These are phyloP conservation scores for Heteractis magnifica DNA, from an alignment of 92 coral and sea anemone species.

Conservation along the genomic window DNA sequence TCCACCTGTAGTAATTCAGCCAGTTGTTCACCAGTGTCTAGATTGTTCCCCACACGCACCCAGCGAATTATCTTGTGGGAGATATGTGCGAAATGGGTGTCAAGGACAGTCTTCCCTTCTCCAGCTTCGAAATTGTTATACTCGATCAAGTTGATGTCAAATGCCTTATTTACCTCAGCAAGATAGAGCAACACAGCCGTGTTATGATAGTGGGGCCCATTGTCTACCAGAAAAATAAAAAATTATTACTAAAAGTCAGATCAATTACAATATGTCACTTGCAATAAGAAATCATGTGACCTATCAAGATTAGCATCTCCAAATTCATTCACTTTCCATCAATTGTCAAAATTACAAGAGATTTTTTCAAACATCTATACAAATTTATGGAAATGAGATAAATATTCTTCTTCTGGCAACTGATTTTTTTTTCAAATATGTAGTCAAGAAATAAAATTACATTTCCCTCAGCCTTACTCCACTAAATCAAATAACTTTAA, in stretches of 20 bases:
- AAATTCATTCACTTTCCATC: conserved; percentile 4
- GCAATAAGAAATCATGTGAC: conserved; percentile 3
- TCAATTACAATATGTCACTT: not conserved
- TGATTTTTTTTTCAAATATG: not conserved
- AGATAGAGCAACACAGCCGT: conserved; percentile 31
- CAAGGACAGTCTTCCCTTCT: conserved; percentile 41
- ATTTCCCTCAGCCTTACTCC: not conserved
- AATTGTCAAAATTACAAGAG: not conserved
- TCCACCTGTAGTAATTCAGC: conserved; percentile 18
- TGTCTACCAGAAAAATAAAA: conserved; percentile 24
- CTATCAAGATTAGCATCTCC: not conserved
- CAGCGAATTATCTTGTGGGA: conserved; percentile 39
- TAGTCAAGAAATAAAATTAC: not conserved
- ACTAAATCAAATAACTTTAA: not conserved
- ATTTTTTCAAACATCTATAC: not conserved
- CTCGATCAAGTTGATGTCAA: conserved; percentile 13
- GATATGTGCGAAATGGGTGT: conserved; percentile 52
- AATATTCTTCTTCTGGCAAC: conserved; percentile 3
- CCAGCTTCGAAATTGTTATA: conserved; percentile 50
- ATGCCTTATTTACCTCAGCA: conserved; percentile 22
- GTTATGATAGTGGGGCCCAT: conserved; percentile 51
- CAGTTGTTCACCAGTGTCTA: conserved; percentile 27
- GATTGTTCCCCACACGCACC: conserved; percentile 40
- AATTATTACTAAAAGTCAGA: not conserved
- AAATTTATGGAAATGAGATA: conserved; percentile 1